Conservation (phyloP, 92 coral and sea anemone species). For the Zoanthus gigantus region DNA sequence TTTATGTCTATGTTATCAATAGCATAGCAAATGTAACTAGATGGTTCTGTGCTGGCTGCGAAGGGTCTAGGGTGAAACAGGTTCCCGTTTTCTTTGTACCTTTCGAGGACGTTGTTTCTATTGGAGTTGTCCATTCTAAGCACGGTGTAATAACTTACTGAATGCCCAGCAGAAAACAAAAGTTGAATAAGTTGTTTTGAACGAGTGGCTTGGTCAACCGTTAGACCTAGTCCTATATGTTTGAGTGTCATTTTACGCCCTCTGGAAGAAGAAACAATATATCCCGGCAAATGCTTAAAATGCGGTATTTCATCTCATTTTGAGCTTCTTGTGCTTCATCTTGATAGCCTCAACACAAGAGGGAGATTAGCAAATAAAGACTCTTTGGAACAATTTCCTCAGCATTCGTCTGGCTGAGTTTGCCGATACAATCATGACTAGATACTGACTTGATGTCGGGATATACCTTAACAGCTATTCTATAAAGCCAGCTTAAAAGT, state of each 20-base stretch:
- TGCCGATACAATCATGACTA: conserved; percentile 44
- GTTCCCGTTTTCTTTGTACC: conserved; percentile 62
- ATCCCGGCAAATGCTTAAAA: conserved; percentile 75
- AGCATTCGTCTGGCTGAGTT: conserved; percentile 42
- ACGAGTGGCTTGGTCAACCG: neutral
- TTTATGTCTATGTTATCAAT: conserved; percentile 70
- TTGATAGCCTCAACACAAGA: conserved; percentile 52
- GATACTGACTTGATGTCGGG: conserved; percentile 52
- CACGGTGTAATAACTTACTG: conserved; percentile 63
- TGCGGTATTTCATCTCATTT: conserved; percentile 48
- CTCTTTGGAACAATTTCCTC: conserved; percentile 58
- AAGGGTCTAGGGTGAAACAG: conserved; percentile 65
- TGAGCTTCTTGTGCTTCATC: conserved; percentile 19
- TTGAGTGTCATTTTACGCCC: conserved; percentile 65
- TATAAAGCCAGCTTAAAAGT: conserved; percentile 69
- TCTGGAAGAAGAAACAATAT: conserved; percentile 60
- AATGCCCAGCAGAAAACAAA: conserved; percentile 70
- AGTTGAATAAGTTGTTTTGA: conserved; percentile 27
- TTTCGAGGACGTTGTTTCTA: conserved; percentile 60
- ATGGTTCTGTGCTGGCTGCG: conserved; percentile 16
- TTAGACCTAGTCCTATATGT: conserved; percentile 53
- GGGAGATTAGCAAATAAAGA: conserved; percentile 44
- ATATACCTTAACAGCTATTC: conserved; percentile 60
- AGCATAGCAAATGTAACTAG: conserved; percentile 58
- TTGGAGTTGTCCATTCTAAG: conserved; percentile 72